Conservation (phyloP, 2,888 invertebrate species). For the Melanargia galathea region DNA sequence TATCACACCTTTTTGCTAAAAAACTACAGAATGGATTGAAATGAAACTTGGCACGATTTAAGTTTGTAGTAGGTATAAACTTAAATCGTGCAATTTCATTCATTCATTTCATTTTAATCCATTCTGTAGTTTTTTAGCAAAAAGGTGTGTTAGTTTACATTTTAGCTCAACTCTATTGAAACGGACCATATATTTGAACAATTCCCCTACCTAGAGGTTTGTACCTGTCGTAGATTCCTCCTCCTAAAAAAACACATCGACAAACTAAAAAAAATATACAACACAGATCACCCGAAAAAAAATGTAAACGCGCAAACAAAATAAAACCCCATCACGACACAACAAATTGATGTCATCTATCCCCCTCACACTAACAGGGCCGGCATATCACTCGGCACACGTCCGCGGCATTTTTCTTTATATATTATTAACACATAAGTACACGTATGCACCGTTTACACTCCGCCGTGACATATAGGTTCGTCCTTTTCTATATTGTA, state of each 20-base stretch:
- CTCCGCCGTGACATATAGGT: constrained; percentile 55
- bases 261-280: constrained; percentile 43
- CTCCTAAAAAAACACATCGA: constrained; percentile 30
- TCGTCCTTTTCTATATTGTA: constrained; percentile 80
- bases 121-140: no score
- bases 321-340: constrained; percentile 82
- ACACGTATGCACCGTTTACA: constrained; percentile 68
- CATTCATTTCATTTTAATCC: no score
- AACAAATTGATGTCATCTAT: constrained; percentile 82
- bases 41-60: no score
- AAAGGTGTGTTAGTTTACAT: no score
- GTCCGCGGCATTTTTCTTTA: constrained; percentile 82
- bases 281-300: constrained; percentile 46
- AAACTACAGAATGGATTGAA: no score
- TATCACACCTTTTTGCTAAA: no score
- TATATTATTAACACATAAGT: constrained; percentile 82
- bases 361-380: constrained; percentile 80
- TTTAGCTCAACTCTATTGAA: no score
- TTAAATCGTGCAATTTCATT: no score
- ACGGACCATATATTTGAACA: no score
- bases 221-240: neutral
- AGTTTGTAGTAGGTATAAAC: no score
- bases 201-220: neutral
- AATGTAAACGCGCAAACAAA: constrained; percentile 74
- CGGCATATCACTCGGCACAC: constrained; percentile 80